phyloP scores from a whole-genome alignment of 2,888 invertebrate species.

The Cabera pusaria region DNA sequence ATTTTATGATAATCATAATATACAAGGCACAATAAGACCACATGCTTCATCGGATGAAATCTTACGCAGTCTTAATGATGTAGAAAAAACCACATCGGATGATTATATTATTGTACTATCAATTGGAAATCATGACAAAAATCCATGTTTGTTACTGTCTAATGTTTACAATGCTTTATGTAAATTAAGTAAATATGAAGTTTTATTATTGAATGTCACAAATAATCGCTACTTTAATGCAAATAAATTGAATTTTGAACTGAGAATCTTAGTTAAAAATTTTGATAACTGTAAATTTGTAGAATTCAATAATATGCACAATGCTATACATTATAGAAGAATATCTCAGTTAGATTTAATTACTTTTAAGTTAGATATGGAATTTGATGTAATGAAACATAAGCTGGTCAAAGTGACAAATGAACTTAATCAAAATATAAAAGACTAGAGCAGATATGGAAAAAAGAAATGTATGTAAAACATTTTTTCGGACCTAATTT shows the following conservation, averaged over 20 bases:
- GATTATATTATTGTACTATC: neutral
- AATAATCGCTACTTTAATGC: neutral
- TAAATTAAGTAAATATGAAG: neutral
- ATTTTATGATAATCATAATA: neutral
- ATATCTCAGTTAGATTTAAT: neutral
- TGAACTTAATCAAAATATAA: too few species aligned
- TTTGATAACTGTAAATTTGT: too few species aligned
- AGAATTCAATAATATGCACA: neutral
- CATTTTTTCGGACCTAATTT: neutral
- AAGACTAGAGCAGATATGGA: too few species aligned
- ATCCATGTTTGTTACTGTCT: neutral
- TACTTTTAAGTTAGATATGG: neutral
- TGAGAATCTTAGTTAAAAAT: neutral
- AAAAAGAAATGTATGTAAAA: too few species aligned
- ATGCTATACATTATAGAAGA: too few species aligned
- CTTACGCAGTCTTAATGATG: neutral
- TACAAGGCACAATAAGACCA: neutral
- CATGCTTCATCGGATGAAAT: neutral
- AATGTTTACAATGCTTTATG: neutral
- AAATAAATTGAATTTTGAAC: conserved; percentile 3
- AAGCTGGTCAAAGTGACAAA: too few species aligned
- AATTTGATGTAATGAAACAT: neutral
- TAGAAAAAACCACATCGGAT: neutral
- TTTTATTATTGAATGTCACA: neutral
- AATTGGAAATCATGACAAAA: neutral